These are phyloP conservation scores for Chamaea fasciata DNA, from an alignment of 2,113 vertebrate genomes.

Conservation along the genomic window DNA sequence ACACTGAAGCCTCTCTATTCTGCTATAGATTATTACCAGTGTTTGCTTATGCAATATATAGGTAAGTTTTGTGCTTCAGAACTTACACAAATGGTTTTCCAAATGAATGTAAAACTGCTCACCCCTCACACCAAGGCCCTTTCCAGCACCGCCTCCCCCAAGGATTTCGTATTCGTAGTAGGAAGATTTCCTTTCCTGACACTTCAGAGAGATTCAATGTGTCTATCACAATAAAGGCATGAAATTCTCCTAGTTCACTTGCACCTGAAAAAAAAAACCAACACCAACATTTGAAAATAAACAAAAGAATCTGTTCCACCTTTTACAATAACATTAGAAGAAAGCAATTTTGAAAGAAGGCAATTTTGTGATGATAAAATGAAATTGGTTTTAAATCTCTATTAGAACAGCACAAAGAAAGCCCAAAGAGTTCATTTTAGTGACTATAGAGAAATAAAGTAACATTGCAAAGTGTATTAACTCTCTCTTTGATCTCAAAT, in stretches of 20 bases:
- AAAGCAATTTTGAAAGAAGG: background rate
- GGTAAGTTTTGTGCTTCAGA: background rate
- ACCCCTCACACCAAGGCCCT: constrained; percentile 86
- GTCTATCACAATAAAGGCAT: constrained; percentile 87
- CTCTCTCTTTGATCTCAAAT: background rate
- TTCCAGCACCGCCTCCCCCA: constrained; percentile 91
- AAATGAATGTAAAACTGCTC: background rate
- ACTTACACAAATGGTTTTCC: background rate
- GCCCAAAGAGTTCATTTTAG: background rate
- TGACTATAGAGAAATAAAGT: background rate
- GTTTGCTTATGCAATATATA: background rate
- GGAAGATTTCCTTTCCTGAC: constrained; percentile 66
- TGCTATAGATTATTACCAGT: background rate
- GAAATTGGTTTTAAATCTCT: background rate
- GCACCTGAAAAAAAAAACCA: constrained; percentile 66
- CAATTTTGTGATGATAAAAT: background rate
- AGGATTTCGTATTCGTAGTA: constrained; percentile 88
- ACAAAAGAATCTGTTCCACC: background rate
- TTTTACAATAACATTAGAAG: background rate
- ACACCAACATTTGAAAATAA: background rate
- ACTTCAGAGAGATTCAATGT: constrained; percentile 69
- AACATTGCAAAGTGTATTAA: background rate
- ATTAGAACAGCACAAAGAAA: background rate
- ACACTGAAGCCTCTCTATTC: background rate
- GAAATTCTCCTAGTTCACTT: constrained; percentile 82